phyloP scores from a whole-genome alignment of 1,140 invertebrate species.

The Diprion similis region DNA sequence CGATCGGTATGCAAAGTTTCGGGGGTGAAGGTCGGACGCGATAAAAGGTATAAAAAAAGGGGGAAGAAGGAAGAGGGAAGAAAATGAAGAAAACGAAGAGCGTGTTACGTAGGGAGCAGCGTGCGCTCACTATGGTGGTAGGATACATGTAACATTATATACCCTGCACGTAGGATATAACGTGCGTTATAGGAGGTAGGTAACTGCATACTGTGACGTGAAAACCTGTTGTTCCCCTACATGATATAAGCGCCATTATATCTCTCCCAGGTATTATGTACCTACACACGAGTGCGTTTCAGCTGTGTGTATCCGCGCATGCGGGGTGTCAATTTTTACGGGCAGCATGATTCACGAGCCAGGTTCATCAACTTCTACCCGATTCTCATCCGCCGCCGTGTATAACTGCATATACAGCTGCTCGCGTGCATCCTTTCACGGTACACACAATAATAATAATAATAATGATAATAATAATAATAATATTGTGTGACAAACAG shows the following conservation, averaged over 20 bases:
- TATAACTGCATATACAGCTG: background rate
- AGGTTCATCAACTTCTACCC: constrained; percentile 51
- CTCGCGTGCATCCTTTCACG: background rate
- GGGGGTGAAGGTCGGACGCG: too few relatives aligned
- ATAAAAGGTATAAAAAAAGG: too few relatives aligned
- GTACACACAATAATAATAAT: background rate
- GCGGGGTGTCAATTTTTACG: constrained; percentile 50
- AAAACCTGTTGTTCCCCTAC: constrained; percentile 57
- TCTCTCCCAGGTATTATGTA: constrained; percentile 30
- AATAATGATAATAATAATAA: background rate
- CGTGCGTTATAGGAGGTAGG: too few relatives aligned
- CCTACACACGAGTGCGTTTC: constrained; percentile 3
- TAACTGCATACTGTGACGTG: constrained; percentile 10
- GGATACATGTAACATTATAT: too few relatives aligned
- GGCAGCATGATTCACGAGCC: constrained; percentile 53
- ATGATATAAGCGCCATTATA: constrained; percentile 43
- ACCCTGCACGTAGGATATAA: too few relatives aligned
- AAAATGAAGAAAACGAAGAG: too few relatives aligned
- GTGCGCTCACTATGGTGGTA: too few relatives aligned
- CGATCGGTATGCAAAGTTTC: too few relatives aligned
- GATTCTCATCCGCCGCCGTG: constrained; percentile 9
- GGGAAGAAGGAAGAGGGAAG: too few relatives aligned
- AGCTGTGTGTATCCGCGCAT: constrained; percentile 35
- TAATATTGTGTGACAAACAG: background rate
- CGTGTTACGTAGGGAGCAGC: too few relatives aligned